Base-by-base conservation (phyloP, 2,888 invertebrate species). In the Andrena flavipes region DNA sequence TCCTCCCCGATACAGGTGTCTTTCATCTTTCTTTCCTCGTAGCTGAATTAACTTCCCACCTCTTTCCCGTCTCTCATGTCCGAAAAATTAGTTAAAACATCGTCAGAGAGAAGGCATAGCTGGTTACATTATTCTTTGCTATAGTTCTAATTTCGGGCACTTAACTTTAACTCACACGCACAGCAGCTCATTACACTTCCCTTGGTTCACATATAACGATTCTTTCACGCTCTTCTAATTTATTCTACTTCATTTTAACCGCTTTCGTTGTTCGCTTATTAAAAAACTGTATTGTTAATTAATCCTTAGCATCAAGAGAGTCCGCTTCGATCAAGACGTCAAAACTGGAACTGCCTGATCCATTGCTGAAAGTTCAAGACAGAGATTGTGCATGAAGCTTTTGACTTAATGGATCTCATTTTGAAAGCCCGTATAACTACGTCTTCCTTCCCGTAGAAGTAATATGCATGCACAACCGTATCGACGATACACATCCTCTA, bases 271-370 rank as follows among this genome's bases (percentile, higher is more conserved):
- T 86, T 56, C 65, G 84, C 86, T 82, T 89, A 72, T 77, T 85
- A 81, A 69, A 69, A 76, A 76, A 83, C 69, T 42, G 69, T 82
- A 20, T 84, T 83, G 72, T 90, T 86, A 60, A 87, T 90, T 75
- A 76, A 89, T 91, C 87, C 89, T 84, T 82, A 90, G 88, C 86
- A 87, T 80, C 87, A 84, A 87, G 87, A 87, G 78, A 79, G 79
- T 84, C 88, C 60, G 84, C 86, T 85, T 87, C 91, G 59, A 69
- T 76, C 84, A 87, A 85, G 89, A 88, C 81, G 82, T 72, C 85
- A 70, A 85, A 89, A 82, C 80, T 65, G 89, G 85, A 89, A 84
- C 84, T 78, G 82, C 78, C 85, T 81, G 82, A 86, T 77, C 73
- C 72, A 72, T 82, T 82, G 84, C 82, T 68, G 87, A 87, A 82